Evolutionary conservation across 2,797 vertebrate genomes (phyloP).

Genomic region (Dromococcyx pavoninus): DNA sequence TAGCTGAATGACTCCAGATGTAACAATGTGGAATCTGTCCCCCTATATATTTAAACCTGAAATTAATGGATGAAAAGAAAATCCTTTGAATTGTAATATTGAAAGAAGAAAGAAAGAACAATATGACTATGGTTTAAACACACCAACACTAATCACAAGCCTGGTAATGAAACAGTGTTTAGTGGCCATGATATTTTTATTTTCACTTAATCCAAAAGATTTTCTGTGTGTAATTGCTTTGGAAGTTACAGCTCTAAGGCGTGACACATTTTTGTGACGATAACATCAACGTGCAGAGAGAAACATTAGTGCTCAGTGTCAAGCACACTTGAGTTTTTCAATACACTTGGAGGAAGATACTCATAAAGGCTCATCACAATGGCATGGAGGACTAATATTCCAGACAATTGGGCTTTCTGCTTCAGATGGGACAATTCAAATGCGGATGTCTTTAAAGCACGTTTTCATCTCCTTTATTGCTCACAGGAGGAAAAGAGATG

Average conservation of each 20-base stretch:
- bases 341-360: slow-evolving; percentile 60
- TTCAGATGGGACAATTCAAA: slow-evolving; percentile 76
- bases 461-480: slow-evolving; percentile 63
- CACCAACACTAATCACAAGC: neutral
- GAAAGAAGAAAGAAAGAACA: neutral
- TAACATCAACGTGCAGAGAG: slow-evolving; percentile 48
- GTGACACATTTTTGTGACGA: slow-evolving; percentile 66
- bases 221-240: slow-evolving; percentile 70
- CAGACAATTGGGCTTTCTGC: slow-evolving; percentile 73
- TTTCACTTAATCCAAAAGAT: slow-evolving; percentile 60
- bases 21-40: neutral
- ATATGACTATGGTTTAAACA: neutral
- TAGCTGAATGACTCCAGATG: neutral
- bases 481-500: slow-evolving; percentile 63
- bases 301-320: slow-evolving; percentile 68
- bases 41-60: neutral
- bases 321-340: slow-evolving; percentile 76
- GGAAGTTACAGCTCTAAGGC: slow-evolving; percentile 74
- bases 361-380: slow-evolving; percentile 56
- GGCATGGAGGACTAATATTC: slow-evolving; percentile 63
- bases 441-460: slow-evolving; percentile 66
- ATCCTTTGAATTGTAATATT: neutral
- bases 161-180: slow-evolving; percentile 59
- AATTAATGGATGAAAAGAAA: neutral
- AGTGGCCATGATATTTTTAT: slow-evolving; percentile 62